Conservation (phyloP, 2,113 vertebrate species). For the Echinops telfairi region DNA sequence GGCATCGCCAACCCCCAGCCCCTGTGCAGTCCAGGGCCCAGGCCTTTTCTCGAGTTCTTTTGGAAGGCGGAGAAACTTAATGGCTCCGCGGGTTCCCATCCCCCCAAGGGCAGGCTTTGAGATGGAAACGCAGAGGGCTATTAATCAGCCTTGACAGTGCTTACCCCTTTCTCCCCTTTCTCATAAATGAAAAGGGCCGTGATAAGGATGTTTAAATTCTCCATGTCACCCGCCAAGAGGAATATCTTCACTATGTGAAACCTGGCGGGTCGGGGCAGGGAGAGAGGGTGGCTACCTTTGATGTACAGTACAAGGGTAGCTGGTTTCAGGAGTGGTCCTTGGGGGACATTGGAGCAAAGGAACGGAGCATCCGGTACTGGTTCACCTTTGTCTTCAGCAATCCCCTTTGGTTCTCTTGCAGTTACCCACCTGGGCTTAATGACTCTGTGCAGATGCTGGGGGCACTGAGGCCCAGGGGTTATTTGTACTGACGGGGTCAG, state of each 20-base stretch:
- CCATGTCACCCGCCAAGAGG: slow-evolving; percentile 47
- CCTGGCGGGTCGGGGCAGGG: neutral
- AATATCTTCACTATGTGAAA: slow-evolving; percentile 23
- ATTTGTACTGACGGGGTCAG: neutral
- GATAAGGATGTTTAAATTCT: slow-evolving; percentile 62
- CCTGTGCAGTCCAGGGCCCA: neutral
- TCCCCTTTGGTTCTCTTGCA: neutral
- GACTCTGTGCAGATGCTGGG: neutral
- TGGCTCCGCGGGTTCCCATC: too few relatives aligned
- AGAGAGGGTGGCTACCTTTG: neutral
- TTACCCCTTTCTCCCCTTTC: slow-evolving; percentile 44
- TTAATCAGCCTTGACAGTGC: slow-evolving; percentile 28
- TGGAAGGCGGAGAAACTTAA: slow-evolving; percentile 37
- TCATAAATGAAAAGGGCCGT: slow-evolving; percentile 51
- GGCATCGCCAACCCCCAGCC: neutral
- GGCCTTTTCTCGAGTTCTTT: neutral
- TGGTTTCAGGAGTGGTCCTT: neutral
- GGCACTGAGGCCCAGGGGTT: neutral
- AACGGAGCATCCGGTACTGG: slow-evolving; percentile 28
- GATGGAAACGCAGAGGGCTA: slow-evolving; percentile 8
- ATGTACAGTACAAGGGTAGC: neutral
- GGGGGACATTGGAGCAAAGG: neutral
- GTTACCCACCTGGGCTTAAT: slow-evolving; percentile 8
- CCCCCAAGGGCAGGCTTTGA: slow-evolving; percentile 26
- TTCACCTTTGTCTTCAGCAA: slow-evolving; percentile 57